Percentiles rank a stretch among this genome's conserved stretches.
phyloP scores from a whole-genome alignment of 2,797 vertebrate species.

The Clarias laeviceps region DNA sequence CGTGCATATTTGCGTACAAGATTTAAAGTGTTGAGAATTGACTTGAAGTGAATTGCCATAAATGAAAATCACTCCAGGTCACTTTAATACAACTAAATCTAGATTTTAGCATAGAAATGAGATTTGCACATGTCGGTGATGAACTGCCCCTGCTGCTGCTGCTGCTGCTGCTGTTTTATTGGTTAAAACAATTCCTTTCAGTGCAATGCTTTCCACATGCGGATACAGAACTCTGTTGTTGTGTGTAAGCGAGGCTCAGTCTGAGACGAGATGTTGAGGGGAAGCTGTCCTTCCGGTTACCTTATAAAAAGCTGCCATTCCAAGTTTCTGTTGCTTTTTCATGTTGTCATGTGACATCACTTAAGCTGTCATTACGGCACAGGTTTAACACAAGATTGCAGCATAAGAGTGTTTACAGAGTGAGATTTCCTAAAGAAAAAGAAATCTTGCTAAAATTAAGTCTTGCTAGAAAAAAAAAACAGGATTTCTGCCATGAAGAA shows the following conservation, averaged over 20 bases:
- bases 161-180: slow-evolving; percentile 1
- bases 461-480: neutral
- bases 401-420: neutral
- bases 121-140: neutral
- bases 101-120: slow-evolving; percentile 8
- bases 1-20: neutral
- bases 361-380: neutral
- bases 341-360: neutral
- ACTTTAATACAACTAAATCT: neutral
- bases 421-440: neutral
- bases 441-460: neutral
- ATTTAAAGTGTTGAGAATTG: slow-evolving; percentile 5
- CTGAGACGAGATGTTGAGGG: neutral
- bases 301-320: neutral
- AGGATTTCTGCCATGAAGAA: no score
- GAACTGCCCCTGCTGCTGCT: neutral
- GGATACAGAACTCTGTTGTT: neutral
- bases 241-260: neutral
- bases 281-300: neutral
- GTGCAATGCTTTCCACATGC: neutral
- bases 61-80: slow-evolving; percentile 10
- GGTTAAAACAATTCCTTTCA: neutral
- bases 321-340: neutral
- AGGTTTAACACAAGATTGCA: neutral
- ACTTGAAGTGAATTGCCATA: neutral